phyloP scores from a whole-genome alignment of 2,113 vertebrate species.

The Epinephelus fuscoguttatus region DNA sequence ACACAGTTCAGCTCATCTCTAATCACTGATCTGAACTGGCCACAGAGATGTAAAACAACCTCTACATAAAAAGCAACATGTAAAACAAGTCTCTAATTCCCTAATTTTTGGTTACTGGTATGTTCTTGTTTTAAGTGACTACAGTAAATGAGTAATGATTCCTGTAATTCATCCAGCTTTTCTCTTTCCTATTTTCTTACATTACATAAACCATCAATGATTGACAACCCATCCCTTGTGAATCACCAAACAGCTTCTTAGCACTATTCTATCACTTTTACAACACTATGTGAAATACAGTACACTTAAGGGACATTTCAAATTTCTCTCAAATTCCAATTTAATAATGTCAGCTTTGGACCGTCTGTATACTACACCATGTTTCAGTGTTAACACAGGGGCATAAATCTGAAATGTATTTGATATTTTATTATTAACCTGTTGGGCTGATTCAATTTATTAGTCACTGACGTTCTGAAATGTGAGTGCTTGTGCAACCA shows the following conservation, averaged over 20 bases:
- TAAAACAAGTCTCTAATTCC: not conserved
- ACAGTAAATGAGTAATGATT: not conserved
- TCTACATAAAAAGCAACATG: not conserved
- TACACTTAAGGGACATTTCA: not conserved
- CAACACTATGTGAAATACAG: not conserved
- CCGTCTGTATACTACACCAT: not conserved
- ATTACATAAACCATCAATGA: not conserved
- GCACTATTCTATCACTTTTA: not conserved
- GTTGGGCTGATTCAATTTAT: not conserved
- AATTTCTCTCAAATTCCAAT: not conserved
- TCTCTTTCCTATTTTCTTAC: not conserved
- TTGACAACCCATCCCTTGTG: not conserved
- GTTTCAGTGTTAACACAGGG: not conserved
- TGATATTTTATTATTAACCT: not conserved
- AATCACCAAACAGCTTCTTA: not conserved
- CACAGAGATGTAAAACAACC: not conserved
- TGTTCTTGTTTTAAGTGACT: not conserved
- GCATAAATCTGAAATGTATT: not conserved
- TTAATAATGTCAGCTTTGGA: constrained; percentile 27
- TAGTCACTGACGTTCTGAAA: constrained; percentile 16
- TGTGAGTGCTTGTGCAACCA: constrained; percentile 76
- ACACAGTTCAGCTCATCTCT: not conserved
- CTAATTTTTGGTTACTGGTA: not conserved
- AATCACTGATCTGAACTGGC: not conserved
- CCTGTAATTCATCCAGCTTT: not conserved